Percentiles rank a stretch among this genome's conserved stretches.
Conservation (phyloP, 2,888 invertebrate genomes). For the Campoletis raptor region DNA sequence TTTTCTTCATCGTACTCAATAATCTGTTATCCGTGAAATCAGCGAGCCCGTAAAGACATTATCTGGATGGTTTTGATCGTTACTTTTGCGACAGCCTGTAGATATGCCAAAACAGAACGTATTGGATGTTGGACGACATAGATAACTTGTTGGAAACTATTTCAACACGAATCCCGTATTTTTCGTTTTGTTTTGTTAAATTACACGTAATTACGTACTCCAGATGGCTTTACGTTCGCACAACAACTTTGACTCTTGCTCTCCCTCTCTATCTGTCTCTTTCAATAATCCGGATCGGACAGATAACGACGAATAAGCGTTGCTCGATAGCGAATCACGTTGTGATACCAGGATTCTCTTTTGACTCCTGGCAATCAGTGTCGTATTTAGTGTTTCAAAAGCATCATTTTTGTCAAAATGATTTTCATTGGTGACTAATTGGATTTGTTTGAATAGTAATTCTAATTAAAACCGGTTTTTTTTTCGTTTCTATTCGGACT, state of each 20-base stretch:
- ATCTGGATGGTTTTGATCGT: neutral
- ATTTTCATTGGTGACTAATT: neutral
- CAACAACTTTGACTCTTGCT: neutral
- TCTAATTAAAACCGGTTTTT: too few relatives aligned
- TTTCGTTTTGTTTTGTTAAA: neutral
- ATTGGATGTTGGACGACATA: neutral
- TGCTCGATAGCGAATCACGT: neutral
- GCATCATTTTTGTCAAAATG: neutral
- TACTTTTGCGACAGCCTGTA: neutral
- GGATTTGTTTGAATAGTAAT: too few relatives aligned
- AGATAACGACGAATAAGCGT: slow-evolving; percentile 3
- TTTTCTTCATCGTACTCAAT: too few relatives aligned
- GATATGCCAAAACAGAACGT: neutral
- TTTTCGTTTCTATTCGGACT: neutral
- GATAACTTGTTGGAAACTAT: slow-evolving; percentile 21
- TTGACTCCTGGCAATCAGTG: neutral
- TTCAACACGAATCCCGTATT: slow-evolving; percentile 12
- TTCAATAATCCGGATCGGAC: neutral
- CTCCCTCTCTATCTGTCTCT: neutral
- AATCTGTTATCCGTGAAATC: too few relatives aligned
- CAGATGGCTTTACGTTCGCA: neutral
- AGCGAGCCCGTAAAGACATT: too few relatives aligned
- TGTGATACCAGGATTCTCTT: neutral
- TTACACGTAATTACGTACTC: neutral
- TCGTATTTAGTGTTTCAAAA: neutral